Base-by-base conservation (phyloP, 2,113 vertebrate species). In the Notothenia rossii region DNA sequence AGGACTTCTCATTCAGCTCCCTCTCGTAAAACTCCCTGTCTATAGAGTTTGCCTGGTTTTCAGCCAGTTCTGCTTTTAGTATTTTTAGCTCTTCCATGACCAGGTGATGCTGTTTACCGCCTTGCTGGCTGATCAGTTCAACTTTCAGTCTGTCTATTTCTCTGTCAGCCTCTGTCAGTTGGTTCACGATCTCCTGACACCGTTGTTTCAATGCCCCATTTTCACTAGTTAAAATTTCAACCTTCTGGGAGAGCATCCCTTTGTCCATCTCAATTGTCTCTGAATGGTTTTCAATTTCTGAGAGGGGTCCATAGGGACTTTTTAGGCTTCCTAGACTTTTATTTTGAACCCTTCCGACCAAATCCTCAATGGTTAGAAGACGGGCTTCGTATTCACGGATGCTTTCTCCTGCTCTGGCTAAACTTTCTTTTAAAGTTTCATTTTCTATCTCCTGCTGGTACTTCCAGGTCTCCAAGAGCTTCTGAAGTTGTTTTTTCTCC, bases 101-200 rank as follows among this genome's bases (percentile, higher is more conserved):
- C 10, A 89, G 70, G 20, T 90, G 87, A 79, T 94, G 89, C 66
- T 92, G 92, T 75, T 94, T 92, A 36, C 90, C 83, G 1, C 89
- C 89, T 60, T 92, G 93, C 63, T 93, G 87, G 62, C 77, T 78
- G 51, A 88, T 83, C 58, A 96, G 87, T 75, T 96, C 95, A 4
- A 85, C 87, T 85, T 95, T 95, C 18, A 96, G 91, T 64, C 93
- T 66, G 75, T 96, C 94, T 79, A 96, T 95, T 87, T 96, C 95
- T 83, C 94, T 82, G 81, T 96, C 95, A 1, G 95, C 95, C 81
- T 95, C 95, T 2, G 93, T 95, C 79, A 96, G 90, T 82, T 96
- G 95, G 83, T 96, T 96, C 29, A 96, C 76, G 12, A 96, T 96
- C 77, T 96, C 95, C 77, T 96, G 95, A 70, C 92, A 95, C 6